Evolutionary conservation across 1,140 invertebrate species (phyloP), one percentile per base, ranked within the genome.

Genomic region (Drosophila prosaltans): DNA sequence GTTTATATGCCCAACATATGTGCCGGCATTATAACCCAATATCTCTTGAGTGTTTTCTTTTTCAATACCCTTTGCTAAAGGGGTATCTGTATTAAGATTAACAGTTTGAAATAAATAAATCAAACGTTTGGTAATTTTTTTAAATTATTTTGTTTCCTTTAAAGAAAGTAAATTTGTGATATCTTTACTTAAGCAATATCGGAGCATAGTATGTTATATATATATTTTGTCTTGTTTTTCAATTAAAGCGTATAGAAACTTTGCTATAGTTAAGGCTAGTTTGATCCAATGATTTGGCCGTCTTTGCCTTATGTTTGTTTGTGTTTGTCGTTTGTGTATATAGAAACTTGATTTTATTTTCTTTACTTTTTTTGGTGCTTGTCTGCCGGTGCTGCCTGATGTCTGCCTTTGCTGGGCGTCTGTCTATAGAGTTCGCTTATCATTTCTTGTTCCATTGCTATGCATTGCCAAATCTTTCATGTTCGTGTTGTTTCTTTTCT

Each of bases 391-490:
- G 41, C 66, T 16, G 30, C 36, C 26, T 55, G 45, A 48, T 48
- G 16, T 16, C 16, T 16, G 16, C 16, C 16, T 16, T 16, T 16
- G 0, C 16, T 16, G 16, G 4, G 5, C 65, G 68, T 71, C 59
- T 11, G 51, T 71, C 60, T 80, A 73, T 88, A 70, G 69, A 70
- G 69, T 75, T 74, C 67, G 67, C 72, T 82, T 86, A 88, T 82
- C 83, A 82, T 61, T 69, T 48, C 21, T 36, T 74, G 77, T 83
- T 77, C 69, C 70, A 75, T 51, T 39, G 77, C 68, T 73, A 57
- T 81, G 68, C 57, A 76, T 79, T 82, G 76, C 83, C 82, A 82
- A 88, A 86, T 86, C 66, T 76, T 69, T 45, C 60, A 64, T 75
- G 55, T 69, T 64, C 61, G 68, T 62, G 58, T 64, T 62, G 69